Base-by-base conservation (phyloP, 2,888 invertebrate species). In the Lymantria dispar region DNA sequence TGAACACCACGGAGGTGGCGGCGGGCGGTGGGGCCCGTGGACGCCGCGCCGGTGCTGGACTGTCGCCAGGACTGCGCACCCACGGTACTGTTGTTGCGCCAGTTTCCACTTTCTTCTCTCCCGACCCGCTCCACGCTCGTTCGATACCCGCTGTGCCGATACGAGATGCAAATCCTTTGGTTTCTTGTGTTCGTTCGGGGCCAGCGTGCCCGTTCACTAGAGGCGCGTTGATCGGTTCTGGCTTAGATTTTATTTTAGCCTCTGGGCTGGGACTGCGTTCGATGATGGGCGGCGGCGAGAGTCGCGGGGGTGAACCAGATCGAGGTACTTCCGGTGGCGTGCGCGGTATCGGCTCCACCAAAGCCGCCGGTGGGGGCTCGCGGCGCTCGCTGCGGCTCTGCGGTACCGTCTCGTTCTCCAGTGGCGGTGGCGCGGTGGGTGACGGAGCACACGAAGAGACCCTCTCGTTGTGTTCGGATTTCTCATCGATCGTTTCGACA, bases 1-100 rank as follows among this genome's bases (percentile, higher is more conserved):
- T 96, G 91, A 97, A 97, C 62, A 97, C 96, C 89, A 97, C 94
- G 64, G 95, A 95, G 67, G 94, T 95, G 74, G 93, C 90, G 63
- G 93, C 90, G 55, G 84, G 75, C 46, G 80, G 69, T 9, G 84
- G 79, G 31, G 70, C 69, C 47, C 78, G 76, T 36, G 56, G 22
- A 10, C 66, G 77, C 68, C 64, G 56, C 53, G 48, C 38, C 39
- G n/a, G 62, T 67, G 65, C 49, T 72, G 64, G 58, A 29, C 42
- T n/a, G 29, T 60, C 60, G 60, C 43, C 15, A 29, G 7, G 7
- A 15, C 12, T 1, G 59, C 63, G 68, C 66, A 68, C 68, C 60
- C 66, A 48, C 50, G 50, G 41, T 47, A 50, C 68, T 66, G 65
- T 64, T 65, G 60, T 63, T 69, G 62, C 1, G 12, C n/a, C 60